These are phyloP conservation scores for Chaetogeoica ovagalla DNA, from an alignment of 2,888 invertebrate genomes.

Conservation along the genomic window DNA sequence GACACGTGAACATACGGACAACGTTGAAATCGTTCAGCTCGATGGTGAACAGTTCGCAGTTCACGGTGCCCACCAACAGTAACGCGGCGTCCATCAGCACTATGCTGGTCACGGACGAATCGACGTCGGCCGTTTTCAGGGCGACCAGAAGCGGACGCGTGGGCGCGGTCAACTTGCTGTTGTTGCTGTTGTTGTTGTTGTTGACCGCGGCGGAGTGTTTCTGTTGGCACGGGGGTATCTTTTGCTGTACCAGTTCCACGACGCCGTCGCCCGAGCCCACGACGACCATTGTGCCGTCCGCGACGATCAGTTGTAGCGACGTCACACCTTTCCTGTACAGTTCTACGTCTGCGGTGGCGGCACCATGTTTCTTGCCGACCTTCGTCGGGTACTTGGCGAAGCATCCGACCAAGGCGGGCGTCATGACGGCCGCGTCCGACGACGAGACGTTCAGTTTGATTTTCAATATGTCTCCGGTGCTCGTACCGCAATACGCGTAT, in stretches of 20 bases:
- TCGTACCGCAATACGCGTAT: conserved; percentile 82
- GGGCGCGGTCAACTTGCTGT: conserved; percentile 61
- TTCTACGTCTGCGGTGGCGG: not conserved
- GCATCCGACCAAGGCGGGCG: conserved; percentile 69
- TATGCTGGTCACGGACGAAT: conserved; percentile 71
- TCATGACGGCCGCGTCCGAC: conserved; percentile 61
- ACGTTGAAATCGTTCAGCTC: conserved; percentile 70
- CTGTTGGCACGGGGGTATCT: conserved; percentile 63
- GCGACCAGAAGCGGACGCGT: conserved; percentile 59
- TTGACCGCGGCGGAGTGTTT: conserved; percentile 58
- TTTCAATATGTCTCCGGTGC: conserved; percentile 74
- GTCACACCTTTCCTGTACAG: conserved; percentile 44
- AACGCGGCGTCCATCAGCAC: conserved; percentile 68
- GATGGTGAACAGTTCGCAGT: conserved; percentile 80
- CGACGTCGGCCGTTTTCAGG: conserved; percentile 67
- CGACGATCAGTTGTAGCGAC: conserved; percentile 4
- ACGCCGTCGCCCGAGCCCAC: conserved; percentile 65
- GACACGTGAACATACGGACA: conserved; percentile 78
- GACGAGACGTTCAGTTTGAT: conserved; percentile 56
- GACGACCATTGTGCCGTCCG: conserved; percentile 61
- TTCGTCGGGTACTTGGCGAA: conserved; percentile 66
- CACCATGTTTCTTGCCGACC: conserved; percentile 58
- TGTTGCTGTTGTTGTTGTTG: conserved; percentile 60
- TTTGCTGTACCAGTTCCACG: conserved; percentile 59
- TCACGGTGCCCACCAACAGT: conserved; percentile 71